Conservation (phyloP, 2,797 vertebrate genomes). For the Percopsis omiscomaycus region DNA sequence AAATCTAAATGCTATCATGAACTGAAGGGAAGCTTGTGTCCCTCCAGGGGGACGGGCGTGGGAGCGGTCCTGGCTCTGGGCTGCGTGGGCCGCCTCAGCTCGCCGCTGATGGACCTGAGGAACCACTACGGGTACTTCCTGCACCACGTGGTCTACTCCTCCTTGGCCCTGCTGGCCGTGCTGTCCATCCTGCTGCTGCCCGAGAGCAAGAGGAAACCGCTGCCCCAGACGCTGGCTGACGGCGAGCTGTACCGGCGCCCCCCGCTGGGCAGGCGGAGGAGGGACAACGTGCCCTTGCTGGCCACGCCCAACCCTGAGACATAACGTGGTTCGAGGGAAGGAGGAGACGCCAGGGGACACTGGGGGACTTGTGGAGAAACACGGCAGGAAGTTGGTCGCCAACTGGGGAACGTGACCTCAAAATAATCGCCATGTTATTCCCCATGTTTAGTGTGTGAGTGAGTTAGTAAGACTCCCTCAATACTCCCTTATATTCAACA, state of each 20-base stretch:
- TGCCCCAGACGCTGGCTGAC: conserved; percentile 85
- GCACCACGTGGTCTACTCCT: conserved; percentile 86
- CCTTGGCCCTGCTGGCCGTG: conserved; percentile 85
- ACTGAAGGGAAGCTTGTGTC: not conserved
- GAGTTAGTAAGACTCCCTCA: no score
- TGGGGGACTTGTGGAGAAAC: conserved; percentile 3
- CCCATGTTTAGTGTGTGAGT: no score
- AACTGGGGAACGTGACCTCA: no score
- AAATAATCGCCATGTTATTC: no score
- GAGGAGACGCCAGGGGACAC: not conserved
- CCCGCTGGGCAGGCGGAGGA: conserved; percentile 81
- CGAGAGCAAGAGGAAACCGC: conserved; percentile 88
- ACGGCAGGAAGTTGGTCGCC: conserved; percentile 22
- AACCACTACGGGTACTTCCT: conserved; percentile 90
- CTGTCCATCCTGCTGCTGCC: conserved; percentile 89
- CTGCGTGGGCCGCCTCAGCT: conserved; percentile 86
- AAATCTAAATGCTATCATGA: no score
- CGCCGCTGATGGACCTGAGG: conserved; percentile 86
- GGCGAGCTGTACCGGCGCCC: conserved; percentile 87
- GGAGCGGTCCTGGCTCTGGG: conserved; percentile 83
- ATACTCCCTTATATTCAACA: conserved; percentile 22
- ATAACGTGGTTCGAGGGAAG: conserved; percentile 49
- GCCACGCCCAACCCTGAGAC: conserved; percentile 88
- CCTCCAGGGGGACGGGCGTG: conserved; percentile 79
- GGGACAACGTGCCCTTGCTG: conserved; percentile 88